Evolutionary conservation across 2,113 vertebrate species (phyloP).

Genomic region (Catharus fuscescens): DNA sequence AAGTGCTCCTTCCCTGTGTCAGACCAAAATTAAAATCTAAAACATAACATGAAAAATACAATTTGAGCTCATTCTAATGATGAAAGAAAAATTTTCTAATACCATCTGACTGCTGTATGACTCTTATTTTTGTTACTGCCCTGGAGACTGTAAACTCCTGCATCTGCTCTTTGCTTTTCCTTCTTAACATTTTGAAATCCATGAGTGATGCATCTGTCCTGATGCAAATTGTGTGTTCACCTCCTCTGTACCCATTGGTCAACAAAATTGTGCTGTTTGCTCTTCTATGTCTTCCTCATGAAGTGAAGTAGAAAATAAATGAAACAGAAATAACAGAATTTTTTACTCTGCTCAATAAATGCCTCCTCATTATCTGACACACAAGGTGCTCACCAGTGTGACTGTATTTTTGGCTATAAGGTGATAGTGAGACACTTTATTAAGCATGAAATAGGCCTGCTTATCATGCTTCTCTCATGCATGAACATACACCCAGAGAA

Average conservation of each 20-base stretch:
- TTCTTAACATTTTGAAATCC: background rate
- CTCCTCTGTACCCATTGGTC: background rate
- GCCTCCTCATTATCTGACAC: background rate
- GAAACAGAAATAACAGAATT: background rate
- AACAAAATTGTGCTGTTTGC: background rate
- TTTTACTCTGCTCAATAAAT: background rate
- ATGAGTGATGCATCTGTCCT: background rate
- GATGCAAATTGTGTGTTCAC: background rate
- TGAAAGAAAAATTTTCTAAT: background rate
- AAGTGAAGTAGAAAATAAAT: background rate
- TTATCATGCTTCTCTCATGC: background rate
- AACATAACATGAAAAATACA: background rate
- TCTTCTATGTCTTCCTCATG: background rate
- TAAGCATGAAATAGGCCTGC: slow-evolving; percentile 3
- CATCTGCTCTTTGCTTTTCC: background rate
- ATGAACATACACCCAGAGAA: background rate
- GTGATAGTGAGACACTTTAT: background rate
- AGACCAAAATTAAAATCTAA: background rate
- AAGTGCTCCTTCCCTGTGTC: fast-evolving
- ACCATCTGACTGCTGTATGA: background rate
- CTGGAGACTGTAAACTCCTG: background rate
- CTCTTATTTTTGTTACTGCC: background rate
- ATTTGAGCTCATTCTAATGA: background rate
- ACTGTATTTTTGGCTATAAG: background rate
- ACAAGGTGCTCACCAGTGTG: background rate